Evolutionary conservation across 2,113 vertebrate genomes (phyloP).

Genomic region (Centropristis striata): DNA sequence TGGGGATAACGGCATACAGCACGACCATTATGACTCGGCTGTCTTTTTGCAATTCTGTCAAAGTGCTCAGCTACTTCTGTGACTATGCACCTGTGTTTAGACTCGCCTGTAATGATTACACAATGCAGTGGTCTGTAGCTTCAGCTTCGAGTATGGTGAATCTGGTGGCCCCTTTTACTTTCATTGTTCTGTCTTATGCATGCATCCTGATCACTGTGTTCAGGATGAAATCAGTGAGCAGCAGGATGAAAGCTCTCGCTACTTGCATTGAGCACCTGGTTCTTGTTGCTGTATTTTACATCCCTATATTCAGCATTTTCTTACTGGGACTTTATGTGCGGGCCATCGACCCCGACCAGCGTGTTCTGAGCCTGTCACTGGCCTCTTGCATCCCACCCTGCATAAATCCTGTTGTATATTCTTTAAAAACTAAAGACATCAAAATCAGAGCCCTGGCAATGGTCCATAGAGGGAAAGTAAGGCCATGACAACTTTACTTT

Average conservation of each 20-base stretch:
- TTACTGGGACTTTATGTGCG: constrained; percentile 57
- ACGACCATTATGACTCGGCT: constrained; percentile 61
- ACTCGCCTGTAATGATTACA: constrained; percentile 76
- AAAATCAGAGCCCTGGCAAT: constrained; percentile 53
- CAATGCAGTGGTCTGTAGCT: constrained; percentile 64
- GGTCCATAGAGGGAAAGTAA: constrained; percentile 39
- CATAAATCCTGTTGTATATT: constrained; percentile 82
- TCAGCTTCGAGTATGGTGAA: constrained; percentile 35
- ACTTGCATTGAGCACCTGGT: constrained; percentile 79
- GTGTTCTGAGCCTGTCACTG: constrained; percentile 74
- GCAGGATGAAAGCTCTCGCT: constrained; percentile 66
- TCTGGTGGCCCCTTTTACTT: constrained; percentile 43
- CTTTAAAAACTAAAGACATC: constrained; percentile 82
- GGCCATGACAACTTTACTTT: constrained; percentile 23
- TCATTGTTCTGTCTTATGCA: constrained; percentile 68
- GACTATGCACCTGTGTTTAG: constrained; percentile 80
- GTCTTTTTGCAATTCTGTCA: constrained; percentile 77
- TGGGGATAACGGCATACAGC: accelerated
- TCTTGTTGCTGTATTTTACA: constrained; percentile 77
- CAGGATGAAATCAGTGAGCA: constrained; percentile 73
- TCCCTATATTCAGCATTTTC: constrained; percentile 66
- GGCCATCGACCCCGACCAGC: constrained; percentile 62
- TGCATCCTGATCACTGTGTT: constrained; percentile 77
- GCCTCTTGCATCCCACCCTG: constrained; percentile 78
- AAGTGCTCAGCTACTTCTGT: constrained; percentile 82